Evolutionary conservation across 2,797 vertebrate species (phyloP), one percentile per base, ranked within the genome.

Genomic region (Catamblyrhynchus diadema): DNA sequence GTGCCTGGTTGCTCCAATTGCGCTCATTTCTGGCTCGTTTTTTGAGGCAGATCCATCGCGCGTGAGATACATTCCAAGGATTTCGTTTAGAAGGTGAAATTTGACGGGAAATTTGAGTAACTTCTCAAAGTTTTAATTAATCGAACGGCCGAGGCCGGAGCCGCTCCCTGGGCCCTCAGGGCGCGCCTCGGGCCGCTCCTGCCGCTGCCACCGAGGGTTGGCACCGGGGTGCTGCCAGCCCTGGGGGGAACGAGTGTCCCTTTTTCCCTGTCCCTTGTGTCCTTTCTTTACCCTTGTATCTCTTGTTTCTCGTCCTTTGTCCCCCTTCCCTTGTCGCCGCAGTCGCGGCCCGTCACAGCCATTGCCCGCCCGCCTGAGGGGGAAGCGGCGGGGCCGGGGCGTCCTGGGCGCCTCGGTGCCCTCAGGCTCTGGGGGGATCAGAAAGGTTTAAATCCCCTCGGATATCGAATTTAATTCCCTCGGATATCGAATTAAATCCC

Each of bases 81-180:
- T n/a, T 37, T 86, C 8, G 0, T 23, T 37, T 5, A 3, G 35
- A 14, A 35, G 22, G n/a, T 13, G 56, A 24, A 20, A 47, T 8
- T 8, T 12, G 44, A 32, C 15, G 2, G 30, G 30, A 8, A 47
- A 9, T 44, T n/a, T 17, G 42, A 22, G 6, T 39, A 53, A 21
- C 8, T 6, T 3, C 14, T 53, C 2, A 14, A 67, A 54, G 22
- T 4, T 24, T 24, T 12, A 25, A 25, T 1, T 1, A 6, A 16
- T 1, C 1, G 13, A 30, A 6, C 1, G 1, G 13, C 5, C 13
- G 11, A 17, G 33, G 21, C 21, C 30, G 6, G 30, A 24, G 53
- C 51, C 5, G n/a, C 71, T 33, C 12, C 39, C 28, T 3, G 3
- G 35, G 51, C 44, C n/a, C 62, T 37, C 18, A 13, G 23, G 19